A percentile compares a stretch with the other conserved stretches of the same genome.
These are phyloP conservation scores for human (Homo sapiens) DNA, from an alignment of 2,113 vertebrate genomes.

Conservation along the genomic window DNA sequence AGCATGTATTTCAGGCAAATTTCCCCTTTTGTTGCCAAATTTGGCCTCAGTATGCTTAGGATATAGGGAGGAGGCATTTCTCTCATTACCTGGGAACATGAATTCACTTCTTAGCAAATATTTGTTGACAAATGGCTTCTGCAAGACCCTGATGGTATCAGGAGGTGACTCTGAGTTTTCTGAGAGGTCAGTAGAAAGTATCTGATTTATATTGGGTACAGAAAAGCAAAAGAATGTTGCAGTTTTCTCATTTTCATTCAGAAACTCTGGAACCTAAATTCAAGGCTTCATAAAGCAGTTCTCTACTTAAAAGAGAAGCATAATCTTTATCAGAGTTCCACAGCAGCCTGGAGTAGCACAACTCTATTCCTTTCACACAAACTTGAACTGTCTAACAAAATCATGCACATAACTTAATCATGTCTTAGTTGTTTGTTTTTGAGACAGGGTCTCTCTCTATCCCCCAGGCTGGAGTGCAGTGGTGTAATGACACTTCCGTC, in stretches of 20 bases:
- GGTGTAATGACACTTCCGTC: no score
- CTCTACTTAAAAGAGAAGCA: background rate
- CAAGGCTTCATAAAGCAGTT: background rate
- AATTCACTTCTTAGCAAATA: conserved; percentile 32
- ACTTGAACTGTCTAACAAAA: background rate
- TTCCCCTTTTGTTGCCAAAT: background rate
- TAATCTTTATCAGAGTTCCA: background rate
- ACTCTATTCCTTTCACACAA: background rate
- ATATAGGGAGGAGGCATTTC: background rate
- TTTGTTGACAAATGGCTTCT: conserved; percentile 6
- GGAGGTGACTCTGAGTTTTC: background rate
- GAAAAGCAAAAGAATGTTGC: conserved; percentile 6
- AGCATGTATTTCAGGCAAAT: background rate
- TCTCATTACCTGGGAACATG: background rate
- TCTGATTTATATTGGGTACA: background rate
- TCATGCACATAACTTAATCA: background rate
- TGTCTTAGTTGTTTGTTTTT: background rate
- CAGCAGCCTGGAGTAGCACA: background rate
- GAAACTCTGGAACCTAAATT: background rate
- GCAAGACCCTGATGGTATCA: background rate
- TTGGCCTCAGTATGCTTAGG: background rate
- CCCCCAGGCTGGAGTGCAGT: no score
- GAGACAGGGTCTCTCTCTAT: no score
- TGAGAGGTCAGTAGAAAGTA: background rate
- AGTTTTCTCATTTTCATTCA: background rate